Conservation (phyloP, 2,888 invertebrate genomes). For the Operophtera brumata region DNA sequence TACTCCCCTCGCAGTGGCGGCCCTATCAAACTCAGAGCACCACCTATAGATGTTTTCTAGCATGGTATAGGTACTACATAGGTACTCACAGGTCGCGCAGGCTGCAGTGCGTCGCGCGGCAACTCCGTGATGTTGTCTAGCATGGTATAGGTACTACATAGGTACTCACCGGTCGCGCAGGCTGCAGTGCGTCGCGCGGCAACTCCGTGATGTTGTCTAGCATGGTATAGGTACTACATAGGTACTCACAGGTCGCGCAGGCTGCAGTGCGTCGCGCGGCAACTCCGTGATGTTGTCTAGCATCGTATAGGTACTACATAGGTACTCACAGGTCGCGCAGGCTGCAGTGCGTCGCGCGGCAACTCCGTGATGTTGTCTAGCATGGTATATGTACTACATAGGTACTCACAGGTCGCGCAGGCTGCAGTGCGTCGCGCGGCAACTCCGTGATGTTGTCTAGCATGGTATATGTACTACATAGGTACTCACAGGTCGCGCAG, state of each 20-base stretch:
- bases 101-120: too few relatives aligned
- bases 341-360: conserved; percentile 83
- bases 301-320: background rate
- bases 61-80: too few relatives aligned
- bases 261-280: conserved; percentile 83
- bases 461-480: too few relatives aligned
- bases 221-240: background rate
- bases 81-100: too few relatives aligned
- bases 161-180: too few relatives aligned
- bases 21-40: too few relatives aligned
- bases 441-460: conserved; percentile 89
- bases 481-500: conserved; percentile 60
- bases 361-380: conserved; percentile 89
- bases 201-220: conserved; percentile 87
- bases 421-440: conserved; percentile 84
- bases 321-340: conserved; percentile 88
- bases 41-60: too few relatives aligned
- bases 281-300: conserved; percentile 86
- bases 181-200: too few relatives aligned
- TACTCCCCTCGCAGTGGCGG: too few relatives aligned
- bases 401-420: conserved; percentile 60
- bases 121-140: too few relatives aligned
- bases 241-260: conserved; percentile 88
- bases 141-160: too few relatives aligned
- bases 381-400: too few relatives aligned